Conservation (phyloP, 1,140 invertebrate genomes). For the Anastatus disparis region DNA sequence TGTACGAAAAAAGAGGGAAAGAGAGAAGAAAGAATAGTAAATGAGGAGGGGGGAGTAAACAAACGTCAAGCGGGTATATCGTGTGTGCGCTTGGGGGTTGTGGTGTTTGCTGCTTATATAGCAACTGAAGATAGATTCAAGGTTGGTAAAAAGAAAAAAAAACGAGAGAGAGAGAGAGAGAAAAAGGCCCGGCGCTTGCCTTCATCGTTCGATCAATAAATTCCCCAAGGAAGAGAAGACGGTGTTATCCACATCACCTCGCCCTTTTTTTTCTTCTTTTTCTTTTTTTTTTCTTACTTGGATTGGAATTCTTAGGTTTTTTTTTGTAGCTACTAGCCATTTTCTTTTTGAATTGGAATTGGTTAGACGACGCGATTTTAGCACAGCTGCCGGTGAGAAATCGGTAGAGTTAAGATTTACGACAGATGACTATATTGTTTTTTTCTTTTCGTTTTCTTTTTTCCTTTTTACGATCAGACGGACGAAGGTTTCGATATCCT, state of each 20-base stretch:
- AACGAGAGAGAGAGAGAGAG: neutral
- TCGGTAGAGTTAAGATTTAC: too few species aligned
- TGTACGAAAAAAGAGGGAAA: neutral
- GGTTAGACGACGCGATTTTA: neutral
- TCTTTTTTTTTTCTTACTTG: too few species aligned
- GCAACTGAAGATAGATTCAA: constrained; percentile 8
- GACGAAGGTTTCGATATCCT: too few species aligned
- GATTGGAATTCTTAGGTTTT: neutral
- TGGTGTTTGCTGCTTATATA: neutral
- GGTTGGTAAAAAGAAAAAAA: neutral
- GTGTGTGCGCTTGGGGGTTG: too few species aligned
- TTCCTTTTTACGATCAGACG: too few species aligned
- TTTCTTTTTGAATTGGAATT: neutral
- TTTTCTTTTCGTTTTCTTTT: too few species aligned
- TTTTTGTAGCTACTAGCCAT: neutral
- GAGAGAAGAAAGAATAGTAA: neutral
- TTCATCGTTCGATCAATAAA: constrained; percentile 37
- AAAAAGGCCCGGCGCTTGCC: neutral
- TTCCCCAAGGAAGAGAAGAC: constrained; percentile 32
- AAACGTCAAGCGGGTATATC: constrained; percentile 22
- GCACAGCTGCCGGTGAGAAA: neutral
- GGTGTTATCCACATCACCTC: neutral
- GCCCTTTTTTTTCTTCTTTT: neutral
- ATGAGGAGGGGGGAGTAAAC: constrained; percentile 1
- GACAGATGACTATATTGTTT: too few species aligned